These are phyloP conservation scores for Plecturocebus donacophilus DNA, from an alignment of 2,113 vertebrate species.

Conservation along the genomic window DNA sequence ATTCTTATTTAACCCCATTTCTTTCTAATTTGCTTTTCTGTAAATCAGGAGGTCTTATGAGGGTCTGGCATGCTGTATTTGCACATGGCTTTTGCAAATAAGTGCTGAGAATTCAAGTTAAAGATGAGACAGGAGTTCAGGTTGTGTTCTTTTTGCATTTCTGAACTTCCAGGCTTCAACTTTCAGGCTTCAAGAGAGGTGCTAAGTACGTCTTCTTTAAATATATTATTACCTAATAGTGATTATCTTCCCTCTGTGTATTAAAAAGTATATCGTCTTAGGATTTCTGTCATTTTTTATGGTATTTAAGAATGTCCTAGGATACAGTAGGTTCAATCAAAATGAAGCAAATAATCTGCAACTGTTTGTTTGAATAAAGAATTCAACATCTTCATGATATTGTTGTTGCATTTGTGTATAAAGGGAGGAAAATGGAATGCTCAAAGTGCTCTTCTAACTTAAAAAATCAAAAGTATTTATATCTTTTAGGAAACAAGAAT, in stretches of 20 bases:
- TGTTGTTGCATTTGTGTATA: neutral
- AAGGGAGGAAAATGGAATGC: neutral
- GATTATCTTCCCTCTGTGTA: neutral
- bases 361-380: constrained; percentile 16
- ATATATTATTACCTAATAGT: neutral
- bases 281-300: neutral
- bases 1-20: neutral
- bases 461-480: neutral
- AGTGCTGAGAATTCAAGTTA: neutral
- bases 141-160: neutral
- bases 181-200: neutral
- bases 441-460: neutral
- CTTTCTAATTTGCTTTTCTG: constrained; percentile 1
- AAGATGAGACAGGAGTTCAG: constrained; percentile 25
- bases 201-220: neutral
- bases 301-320: neutral
- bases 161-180: neutral
- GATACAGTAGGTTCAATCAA: neutral
- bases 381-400: neutral
- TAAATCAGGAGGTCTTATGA: neutral
- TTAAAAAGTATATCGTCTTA: neutral
- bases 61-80: neutral
- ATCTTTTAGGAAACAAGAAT: neutral
- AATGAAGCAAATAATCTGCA: neutral
- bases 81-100: constrained; percentile 1